Evolutionary conservation across 2,888 invertebrate genomes (phyloP), one percentile per base, ranked within the genome.

Genomic region (Catocala sponsa): DNA sequence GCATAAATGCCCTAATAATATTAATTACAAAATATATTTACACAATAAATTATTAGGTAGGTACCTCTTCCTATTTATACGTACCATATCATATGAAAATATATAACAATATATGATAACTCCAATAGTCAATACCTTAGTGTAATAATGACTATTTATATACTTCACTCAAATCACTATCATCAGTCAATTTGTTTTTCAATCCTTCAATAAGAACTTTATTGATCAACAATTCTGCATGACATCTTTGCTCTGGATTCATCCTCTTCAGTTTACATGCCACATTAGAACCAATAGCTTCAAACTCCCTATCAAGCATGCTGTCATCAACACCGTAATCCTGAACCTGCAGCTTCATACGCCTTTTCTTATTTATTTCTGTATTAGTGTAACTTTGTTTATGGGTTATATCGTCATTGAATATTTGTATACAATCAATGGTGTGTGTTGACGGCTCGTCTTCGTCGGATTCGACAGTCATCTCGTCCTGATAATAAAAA

Each of bases 141-240:
- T 25, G 25, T 25, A 25, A 25, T 25, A 25, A 25, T 25, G 25
- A 25, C 25, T 1, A 44, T 41, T 58, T 55, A 72, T 63, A 75
- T 10, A 70, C 68, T 56, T 82, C 80, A 33, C 78, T 79, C 44
- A 85, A 74, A 43, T 85, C 82, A 0, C 80, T 84, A 10, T 78
- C 75, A 33, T 82, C 82, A 9, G 79, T 73, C 47, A 86, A 73
- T 59, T 70, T 71, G 35, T 75, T 80, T 48, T 74, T 77, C 12
- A 86, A 60, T 15, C 85, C 86, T 33, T 72, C 67, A 50, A 84
- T 80, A 6, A 86, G 63, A 7, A 86, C 84, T 78, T 84, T 86
- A 58, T 84, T 84, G 43, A 86, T 82, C 13, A 86, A 61, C 25
- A 83, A 59, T 59, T 86, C 86, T 0, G 86, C 85, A 38, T 74